phyloP scores from a whole-genome alignment of 2,113 vertebrate species.

The Tympanuchus pallidicinctus region DNA sequence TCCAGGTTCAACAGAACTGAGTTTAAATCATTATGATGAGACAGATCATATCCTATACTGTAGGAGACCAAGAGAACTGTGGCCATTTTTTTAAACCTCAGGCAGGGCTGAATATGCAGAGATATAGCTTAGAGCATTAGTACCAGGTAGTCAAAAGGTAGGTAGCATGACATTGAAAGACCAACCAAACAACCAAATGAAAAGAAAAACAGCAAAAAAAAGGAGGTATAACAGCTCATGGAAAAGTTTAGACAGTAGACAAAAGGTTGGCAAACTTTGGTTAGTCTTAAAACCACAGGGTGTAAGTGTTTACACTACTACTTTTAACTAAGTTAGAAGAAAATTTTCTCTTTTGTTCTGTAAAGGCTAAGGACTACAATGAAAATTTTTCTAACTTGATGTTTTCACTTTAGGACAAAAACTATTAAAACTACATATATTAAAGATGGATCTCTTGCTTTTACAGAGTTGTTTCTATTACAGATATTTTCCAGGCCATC shows the following conservation, averaged over 20 bases:
- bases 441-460: neutral
- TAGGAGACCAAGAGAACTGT: neutral
- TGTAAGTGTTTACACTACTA: neutral
- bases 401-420: neutral
- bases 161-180: neutral
- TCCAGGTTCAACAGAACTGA: neutral
- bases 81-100: neutral
- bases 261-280: neutral
- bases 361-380: neutral
- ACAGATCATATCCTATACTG: neutral
- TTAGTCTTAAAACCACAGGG: neutral
- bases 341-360: neutral
- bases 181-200: neutral
- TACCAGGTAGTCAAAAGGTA: neutral
- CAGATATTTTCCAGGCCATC: neutral
- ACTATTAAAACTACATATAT: neutral
- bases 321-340: neutral
- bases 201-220: neutral
- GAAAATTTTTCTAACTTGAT: neutral
- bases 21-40: neutral
- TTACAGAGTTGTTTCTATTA: neutral
- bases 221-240: neutral
- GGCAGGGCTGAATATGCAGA: neutral
- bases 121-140: neutral
- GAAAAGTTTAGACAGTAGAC: neutral